Base-by-base conservation (phyloP, 1,140 invertebrate species). In the Drosophila trapezifrons region DNA sequence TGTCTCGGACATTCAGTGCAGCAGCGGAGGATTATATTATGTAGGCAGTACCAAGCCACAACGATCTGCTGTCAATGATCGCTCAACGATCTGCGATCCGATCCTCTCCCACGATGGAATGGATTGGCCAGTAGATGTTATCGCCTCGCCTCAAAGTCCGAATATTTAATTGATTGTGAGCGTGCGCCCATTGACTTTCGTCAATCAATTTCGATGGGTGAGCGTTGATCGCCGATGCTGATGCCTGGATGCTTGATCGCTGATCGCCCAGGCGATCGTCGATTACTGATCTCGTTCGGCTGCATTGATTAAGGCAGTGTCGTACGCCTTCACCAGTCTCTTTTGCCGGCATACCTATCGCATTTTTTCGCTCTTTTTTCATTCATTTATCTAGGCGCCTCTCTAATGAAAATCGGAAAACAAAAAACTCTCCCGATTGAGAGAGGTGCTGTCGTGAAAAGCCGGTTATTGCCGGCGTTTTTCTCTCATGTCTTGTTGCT, bases 141-240 rank as follows among this genome's bases (percentile, higher is more conserved):
- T 73, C 76, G 49, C 54, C 54, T 20, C 46, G 57, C 47, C 73
- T 67, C 79, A 81, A 66, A 80, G 64, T 69, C 81, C 75, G 65
- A 72, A 74, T 78, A 75, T 59, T 86, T 85, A 85, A 85, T 85
- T 85, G 82, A 85, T 85, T 85, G 80, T 77, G 78, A 85, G 78
- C 77, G 81, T 64, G 59, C 76, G 77, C 81, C 65, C 78, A 64
- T 86, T 85, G 81, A 86, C 81, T 85, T 79, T 85, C 78, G 57
- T 78, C 70, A 80, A 85, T 85, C 81, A 85, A 78, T 80, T 82
- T 79, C 15, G 78, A 77, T 77, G 54, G 56, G 25, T 54, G 67
- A 70, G 69, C 45, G 40, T 22, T 46, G 71, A 79, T 62, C 52
- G 57, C 32, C n/a, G 51, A 43, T 32, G 29, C 29, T 10, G 29